Percentiles rank a stretch among this genome's conserved stretches.
Evolutionary conservation across 2,113 vertebrate species (phyloP).

Genomic region (Marmota flaviventris): DNA sequence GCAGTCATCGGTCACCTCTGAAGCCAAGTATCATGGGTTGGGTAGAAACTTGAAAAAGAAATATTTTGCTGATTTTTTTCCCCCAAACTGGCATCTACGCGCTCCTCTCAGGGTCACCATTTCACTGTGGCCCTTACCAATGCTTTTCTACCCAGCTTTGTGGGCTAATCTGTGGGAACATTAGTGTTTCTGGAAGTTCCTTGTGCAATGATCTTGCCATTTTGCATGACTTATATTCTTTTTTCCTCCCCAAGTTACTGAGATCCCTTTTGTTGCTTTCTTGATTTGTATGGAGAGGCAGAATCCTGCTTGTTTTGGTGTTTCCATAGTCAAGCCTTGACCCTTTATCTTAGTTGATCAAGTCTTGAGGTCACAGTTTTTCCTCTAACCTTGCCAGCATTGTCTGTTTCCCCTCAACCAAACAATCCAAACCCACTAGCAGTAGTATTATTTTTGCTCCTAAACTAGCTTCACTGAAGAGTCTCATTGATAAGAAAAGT

Average conservation of each 20-base stretch:
- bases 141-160: background rate
- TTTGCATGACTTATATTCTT: background rate
- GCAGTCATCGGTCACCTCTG: background rate
- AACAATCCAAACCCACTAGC: background rate
- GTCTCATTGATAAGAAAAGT: conserved; percentile 11
- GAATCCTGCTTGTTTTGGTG: background rate
- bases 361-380: background rate
- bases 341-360: background rate
- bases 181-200: background rate
- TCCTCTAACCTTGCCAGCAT: background rate
- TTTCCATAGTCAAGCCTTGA: background rate
- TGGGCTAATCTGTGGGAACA: background rate
- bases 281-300: background rate
- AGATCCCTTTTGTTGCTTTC: background rate
- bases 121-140: background rate
- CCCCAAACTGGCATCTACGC: background rate
- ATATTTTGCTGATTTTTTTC: background rate
- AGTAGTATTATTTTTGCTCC: background rate
- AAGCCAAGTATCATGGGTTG: background rate
- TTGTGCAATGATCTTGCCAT: background rate
- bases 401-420: background rate
- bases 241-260: background rate
- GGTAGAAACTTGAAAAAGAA: conserved; percentile 50
- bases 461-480: background rate
- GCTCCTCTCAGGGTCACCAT: background rate